A percentile compares a stretch with the other conserved stretches of the same genome.
These are phyloP conservation scores for Sebastes cheni DNA, from an alignment of 2,797 vertebrate genomes.

Conservation along the genomic window DNA sequence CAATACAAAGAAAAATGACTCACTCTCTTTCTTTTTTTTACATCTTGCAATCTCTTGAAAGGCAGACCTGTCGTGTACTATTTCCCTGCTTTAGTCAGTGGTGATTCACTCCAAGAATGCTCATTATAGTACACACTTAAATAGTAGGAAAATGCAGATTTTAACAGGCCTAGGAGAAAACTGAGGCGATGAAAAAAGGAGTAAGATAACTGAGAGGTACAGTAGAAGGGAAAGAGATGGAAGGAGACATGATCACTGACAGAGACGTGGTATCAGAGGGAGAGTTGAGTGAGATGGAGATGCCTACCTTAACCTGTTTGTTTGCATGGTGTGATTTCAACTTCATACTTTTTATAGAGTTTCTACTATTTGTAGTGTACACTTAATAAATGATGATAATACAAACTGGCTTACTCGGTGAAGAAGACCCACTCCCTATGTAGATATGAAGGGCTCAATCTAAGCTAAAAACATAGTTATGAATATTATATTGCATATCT, in stretches of 20 bases:
- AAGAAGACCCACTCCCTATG: not conserved
- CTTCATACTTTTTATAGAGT: not conserved
- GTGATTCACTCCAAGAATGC: slow-evolving; percentile 1
- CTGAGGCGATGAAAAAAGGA: not conserved
- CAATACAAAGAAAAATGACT: slow-evolving; percentile 42
- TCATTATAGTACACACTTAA: slow-evolving; percentile 4
- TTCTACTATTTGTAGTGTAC: not conserved
- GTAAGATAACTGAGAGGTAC: not conserved
- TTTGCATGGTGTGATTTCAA: slow-evolving; percentile 99
- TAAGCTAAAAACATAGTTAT: no score
- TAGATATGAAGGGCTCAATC: no score
- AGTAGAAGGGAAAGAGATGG: not conserved
- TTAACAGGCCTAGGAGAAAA: not conserved
- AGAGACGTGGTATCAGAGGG: slow-evolving; percentile 24
- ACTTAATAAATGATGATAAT: not conserved
- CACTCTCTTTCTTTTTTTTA: not conserved
- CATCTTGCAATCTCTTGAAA: slow-evolving; percentile 30
- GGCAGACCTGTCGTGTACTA: not conserved
- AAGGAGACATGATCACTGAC: not conserved
- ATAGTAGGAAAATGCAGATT: not conserved
- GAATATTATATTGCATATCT: no score
- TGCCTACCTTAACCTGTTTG: slow-evolving; percentile 97
- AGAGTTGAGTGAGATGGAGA: slow-evolving; percentile 66
- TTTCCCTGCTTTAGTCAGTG: not conserved
- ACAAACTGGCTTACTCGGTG: fast-evolving